These are phyloP conservation scores for Cinclus mexicanus DNA, from an alignment of 2,113 vertebrate species.

Conservation along the genomic window DNA sequence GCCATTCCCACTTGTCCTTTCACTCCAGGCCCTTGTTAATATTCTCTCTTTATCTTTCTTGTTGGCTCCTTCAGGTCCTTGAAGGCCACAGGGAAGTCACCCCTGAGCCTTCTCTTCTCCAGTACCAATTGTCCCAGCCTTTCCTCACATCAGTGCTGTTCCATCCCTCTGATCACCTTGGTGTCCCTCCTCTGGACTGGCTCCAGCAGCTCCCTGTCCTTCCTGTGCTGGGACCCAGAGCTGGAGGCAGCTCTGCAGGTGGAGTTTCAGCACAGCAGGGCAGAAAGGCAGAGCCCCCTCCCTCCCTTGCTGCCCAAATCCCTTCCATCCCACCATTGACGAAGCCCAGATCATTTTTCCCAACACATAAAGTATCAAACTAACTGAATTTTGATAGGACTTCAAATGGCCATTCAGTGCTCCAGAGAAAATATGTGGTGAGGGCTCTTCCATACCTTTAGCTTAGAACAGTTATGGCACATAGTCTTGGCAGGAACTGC, in stretches of 20 bases:
- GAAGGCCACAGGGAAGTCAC: background rate
- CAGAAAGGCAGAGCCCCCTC: background rate
- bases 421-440: background rate
- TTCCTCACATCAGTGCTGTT: background rate
- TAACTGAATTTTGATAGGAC: background rate
- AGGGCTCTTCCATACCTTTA: constrained; percentile 51
- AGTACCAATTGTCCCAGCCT: background rate
- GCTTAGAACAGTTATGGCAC: constrained; percentile 17
- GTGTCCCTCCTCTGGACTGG: background rate
- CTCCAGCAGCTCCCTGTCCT: background rate
- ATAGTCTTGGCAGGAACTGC: background rate
- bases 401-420: background rate
- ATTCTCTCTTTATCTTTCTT: background rate
- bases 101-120: background rate
- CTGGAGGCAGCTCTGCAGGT: background rate
- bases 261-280: background rate
- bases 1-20: background rate
- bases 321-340: background rate
- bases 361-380: background rate
- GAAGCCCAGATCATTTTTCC: background rate
- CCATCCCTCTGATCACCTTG: background rate
- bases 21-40: background rate
- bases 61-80: background rate
- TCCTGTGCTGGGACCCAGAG: background rate
- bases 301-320: background rate